Evolutionary conservation across 2,113 vertebrate species (phyloP).

Genomic region (Arvicanthis niloticus): DNA sequence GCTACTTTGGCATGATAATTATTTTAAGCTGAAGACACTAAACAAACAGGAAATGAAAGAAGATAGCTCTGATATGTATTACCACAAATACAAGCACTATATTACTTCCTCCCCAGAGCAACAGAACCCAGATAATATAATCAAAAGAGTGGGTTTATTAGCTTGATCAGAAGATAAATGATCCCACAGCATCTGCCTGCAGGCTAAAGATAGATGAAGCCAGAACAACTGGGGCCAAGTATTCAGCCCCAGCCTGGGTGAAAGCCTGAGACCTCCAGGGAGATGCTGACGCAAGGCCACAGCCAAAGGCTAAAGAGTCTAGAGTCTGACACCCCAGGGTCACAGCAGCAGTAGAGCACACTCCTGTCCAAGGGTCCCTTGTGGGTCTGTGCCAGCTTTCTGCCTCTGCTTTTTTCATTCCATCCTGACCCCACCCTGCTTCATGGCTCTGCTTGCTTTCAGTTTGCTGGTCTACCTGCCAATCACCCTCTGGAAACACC

Average conservation of each 20-base stretch:
- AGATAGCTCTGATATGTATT: too few relatives aligned
- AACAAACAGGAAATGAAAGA: background rate
- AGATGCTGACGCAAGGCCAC: background rate
- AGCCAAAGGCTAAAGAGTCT: background rate
- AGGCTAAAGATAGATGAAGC: background rate
- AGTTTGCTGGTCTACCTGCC: background rate
- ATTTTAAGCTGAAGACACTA: background rate
- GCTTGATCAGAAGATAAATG: background rate
- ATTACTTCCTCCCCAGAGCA: background rate
- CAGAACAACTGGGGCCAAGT: background rate
- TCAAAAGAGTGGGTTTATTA: background rate
- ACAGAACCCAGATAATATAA: background rate
- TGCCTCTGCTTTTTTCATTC: background rate
- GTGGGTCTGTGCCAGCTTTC: too few relatives aligned
- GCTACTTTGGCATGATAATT: background rate
- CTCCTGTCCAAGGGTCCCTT: background rate
- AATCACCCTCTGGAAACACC: background rate
- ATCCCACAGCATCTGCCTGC: background rate
- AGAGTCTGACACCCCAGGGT: background rate
- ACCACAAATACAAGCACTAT: too few relatives aligned
- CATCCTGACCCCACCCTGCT: fast-evolving
- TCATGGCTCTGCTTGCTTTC: background rate
- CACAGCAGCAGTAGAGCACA: background rate
- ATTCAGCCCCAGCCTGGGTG: background rate
- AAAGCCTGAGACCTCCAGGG: background rate